phyloP scores from a whole-genome alignment of 2,113 vertebrate genomes.

The Manacus vitellinus region DNA sequence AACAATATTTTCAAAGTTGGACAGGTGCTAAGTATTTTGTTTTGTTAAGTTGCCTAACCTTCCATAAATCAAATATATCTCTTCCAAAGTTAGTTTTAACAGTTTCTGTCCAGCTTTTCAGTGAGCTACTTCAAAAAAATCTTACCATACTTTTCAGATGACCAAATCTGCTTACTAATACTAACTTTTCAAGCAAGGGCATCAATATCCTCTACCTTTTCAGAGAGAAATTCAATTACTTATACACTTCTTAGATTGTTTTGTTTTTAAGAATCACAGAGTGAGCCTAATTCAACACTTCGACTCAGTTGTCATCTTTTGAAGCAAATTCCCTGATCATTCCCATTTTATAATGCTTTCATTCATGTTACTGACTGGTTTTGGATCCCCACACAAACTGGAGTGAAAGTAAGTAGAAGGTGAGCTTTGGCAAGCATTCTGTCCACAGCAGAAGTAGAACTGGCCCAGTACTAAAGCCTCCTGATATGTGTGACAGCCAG shows the following conservation, averaged over 20 bases:
- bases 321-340: neutral
- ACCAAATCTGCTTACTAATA: neutral
- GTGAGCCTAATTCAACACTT: neutral
- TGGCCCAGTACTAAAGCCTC: neutral
- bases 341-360: neutral
- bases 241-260: neutral
- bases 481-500: neutral
- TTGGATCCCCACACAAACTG: neutral
- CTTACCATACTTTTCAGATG: neutral
- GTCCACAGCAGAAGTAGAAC: neutral
- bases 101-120: neutral
- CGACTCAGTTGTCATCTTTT: neutral
- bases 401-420: neutral
- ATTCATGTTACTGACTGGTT: neutral
- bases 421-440: neutral
- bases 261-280: neutral
- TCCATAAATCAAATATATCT: neutral
- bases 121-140: neutral
- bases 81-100: neutral
- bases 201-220: neutral
- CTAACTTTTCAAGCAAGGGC: neutral
- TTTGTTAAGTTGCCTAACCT: neutral
- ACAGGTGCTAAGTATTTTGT: slow-evolving; percentile 7
- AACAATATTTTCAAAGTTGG: slow-evolving; percentile 6
- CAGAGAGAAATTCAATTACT: neutral